Base-by-base conservation (phyloP, 2,888 invertebrate genomes). In the Mythimna lalbum region DNA sequence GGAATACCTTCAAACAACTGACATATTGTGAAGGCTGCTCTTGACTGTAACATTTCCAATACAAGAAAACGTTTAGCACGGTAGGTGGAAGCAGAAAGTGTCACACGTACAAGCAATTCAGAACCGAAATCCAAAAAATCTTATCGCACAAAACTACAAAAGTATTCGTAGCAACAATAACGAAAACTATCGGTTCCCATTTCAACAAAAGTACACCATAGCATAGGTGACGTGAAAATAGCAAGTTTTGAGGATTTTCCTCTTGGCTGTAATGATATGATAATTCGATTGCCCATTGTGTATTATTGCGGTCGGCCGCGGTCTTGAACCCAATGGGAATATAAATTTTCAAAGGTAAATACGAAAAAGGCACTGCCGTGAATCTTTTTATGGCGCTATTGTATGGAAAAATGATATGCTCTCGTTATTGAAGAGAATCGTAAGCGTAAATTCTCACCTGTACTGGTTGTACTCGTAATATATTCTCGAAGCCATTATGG, bases 321-420 rank as follows among this genome's bases (percentile, higher is more conserved):
- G 87, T 89, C 88, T 86, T 89, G 88, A 88, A 90, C 94, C 93
- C 93, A 88, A 76, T 85, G 93, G 93, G 93, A 92, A 93, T 93
- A 95, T 95, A 94, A 93, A 95, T 95, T 94, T 94, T 91, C 89
- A 90, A 90, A 94, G 93, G 94, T 94, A 94, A 94, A 94, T 92
- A 93, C 89, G 90, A 89, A 89, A 91, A 93, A 92, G 91, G 92
- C 92, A 92, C 82, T 86, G 87, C 87, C 88, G 89, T 89, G 93
- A 93, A 93, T 93, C 93, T 93, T 92, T 93, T 93, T 92, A 92
- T 89, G 90, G 83, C 85, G 85, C 90, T 84, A 89, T 92, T 93
- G 92, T 92, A 91, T 90, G 87, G 91, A 90, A 92, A 90, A 91
- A 91, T 92, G 89, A 92, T 91, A 91, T 89, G 87, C 84, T 89